Conservation (phyloP, 2,113 vertebrate species). For the Melanostigma gelatinosum region DNA sequence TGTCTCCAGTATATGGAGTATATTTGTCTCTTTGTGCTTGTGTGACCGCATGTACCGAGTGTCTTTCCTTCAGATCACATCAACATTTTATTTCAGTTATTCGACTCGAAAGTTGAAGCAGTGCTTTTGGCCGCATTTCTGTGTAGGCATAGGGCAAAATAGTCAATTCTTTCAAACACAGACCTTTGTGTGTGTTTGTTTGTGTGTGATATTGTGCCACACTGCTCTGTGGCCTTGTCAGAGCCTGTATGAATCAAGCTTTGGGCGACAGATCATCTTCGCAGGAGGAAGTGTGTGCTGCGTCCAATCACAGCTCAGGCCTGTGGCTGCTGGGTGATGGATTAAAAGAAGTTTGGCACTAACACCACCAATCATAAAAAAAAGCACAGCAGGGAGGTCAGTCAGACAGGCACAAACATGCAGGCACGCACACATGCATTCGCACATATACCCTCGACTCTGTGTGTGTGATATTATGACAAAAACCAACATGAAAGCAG, state of each 20-base stretch:
- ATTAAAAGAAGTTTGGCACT: conserved; percentile 53
- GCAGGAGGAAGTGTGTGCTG: conserved; percentile 49
- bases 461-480: conserved; percentile 26
- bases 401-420: conserved; percentile 31
- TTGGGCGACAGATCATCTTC: conserved; percentile 58
- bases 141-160: conserved; percentile 32
- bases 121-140: conserved; percentile 21
- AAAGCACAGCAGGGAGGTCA: conserved; percentile 56
- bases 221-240: conserved; percentile 62
- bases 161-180: conserved; percentile 26
- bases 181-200: conserved; percentile 27
- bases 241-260: conserved; percentile 59
- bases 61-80: conserved; percentile 30
- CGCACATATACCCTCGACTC: conserved; percentile 15
- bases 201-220: conserved; percentile 49
- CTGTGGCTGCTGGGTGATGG: conserved; percentile 65
- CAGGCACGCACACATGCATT: conserved; percentile 1
- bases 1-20: conserved; percentile 42
- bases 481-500: conserved; percentile 16
- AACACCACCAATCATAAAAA: conserved; percentile 59
- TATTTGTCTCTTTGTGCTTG: conserved; percentile 36
- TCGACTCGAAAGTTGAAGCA: conserved; percentile 25
- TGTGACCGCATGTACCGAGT: background rate
- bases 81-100: conserved; percentile 27
- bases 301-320: conserved; percentile 71